Evolutionary conservation across 2,113 vertebrate species (phyloP).

Genomic region (Trichechus manatus): DNA sequence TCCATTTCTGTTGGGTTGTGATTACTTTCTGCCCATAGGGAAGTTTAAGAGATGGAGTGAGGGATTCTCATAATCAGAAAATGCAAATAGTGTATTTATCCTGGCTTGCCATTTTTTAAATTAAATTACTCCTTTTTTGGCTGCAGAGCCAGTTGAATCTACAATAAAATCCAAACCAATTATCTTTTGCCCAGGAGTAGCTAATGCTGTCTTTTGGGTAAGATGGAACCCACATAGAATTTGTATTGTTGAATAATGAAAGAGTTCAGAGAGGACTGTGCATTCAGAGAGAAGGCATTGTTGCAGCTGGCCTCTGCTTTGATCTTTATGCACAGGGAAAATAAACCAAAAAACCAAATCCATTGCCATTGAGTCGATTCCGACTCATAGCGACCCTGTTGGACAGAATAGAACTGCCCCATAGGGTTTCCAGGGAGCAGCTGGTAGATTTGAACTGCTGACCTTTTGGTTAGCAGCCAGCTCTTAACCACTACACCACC

Average conservation of each 20-base stretch:
- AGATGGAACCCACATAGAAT: neutral
- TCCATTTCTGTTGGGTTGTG: constrained; percentile 73
- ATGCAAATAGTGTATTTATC: constrained; percentile 58
- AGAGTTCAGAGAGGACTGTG: neutral
- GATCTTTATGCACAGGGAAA: neutral
- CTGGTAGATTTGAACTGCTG: too few species aligned
- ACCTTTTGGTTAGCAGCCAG: too few species aligned
- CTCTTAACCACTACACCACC: too few species aligned
- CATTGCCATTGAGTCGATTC: too few species aligned
- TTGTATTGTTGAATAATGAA: neutral
- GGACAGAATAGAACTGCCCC: too few species aligned
- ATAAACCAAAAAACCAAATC: neutral
- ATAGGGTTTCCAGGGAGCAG: too few species aligned
- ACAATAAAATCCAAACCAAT: neutral
- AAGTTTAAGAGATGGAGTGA: neutral
- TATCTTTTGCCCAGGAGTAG: constrained; percentile 14
- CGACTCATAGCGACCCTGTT: neutral
- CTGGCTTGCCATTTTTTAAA: neutral
- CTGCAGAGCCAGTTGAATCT: neutral
- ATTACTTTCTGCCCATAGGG: constrained; percentile 69
- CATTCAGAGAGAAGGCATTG: neutral
- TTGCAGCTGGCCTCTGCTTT: neutral
- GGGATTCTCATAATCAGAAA: constrained; percentile 66
- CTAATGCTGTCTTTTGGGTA: constrained; percentile 47
- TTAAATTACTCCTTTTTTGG: constrained; percentile 47